Evolutionary conservation across 2,888 invertebrate species (phyloP).

Genomic region (Cryptosula pallasiana): DNA sequence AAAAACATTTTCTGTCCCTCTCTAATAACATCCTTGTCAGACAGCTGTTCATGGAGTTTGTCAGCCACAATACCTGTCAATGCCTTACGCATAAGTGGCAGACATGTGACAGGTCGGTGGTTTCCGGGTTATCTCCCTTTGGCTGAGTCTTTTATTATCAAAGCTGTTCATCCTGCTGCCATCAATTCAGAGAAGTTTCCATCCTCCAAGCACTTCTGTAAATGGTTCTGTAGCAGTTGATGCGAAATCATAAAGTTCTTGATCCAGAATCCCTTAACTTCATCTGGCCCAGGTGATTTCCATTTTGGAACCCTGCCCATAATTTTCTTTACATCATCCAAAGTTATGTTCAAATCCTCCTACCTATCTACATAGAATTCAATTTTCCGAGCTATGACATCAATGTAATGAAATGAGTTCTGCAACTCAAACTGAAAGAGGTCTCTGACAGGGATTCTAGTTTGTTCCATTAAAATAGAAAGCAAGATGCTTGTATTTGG

Average conservation of each 20-base stretch:
- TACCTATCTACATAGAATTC: too few species aligned
- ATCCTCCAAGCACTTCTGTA: neutral
- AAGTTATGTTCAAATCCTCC: too few species aligned
- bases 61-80: neutral
- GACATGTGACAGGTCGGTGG: neutral
- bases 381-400: too few species aligned
- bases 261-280: neutral
- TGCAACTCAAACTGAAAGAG: too few species aligned
- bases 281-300: constrained; percentile 1
- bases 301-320: neutral
- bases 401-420: too few species aligned
- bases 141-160: neutral
- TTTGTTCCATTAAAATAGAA: too few species aligned
- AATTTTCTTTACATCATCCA: too few species aligned
- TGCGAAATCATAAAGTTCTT: neutral
- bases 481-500: too few species aligned
- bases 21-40: too few species aligned
- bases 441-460: too few species aligned
- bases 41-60: neutral
- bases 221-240: neutral
- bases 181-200: neutral
- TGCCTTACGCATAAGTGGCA: neutral
- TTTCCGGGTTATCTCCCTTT: neutral
- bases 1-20: too few species aligned
- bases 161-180: neutral